Evolutionary conservation across 2,797 vertebrate genomes (phyloP), one percentile per base, ranked within the genome.

Genomic region (Peromyscus melanophrys): DNA sequence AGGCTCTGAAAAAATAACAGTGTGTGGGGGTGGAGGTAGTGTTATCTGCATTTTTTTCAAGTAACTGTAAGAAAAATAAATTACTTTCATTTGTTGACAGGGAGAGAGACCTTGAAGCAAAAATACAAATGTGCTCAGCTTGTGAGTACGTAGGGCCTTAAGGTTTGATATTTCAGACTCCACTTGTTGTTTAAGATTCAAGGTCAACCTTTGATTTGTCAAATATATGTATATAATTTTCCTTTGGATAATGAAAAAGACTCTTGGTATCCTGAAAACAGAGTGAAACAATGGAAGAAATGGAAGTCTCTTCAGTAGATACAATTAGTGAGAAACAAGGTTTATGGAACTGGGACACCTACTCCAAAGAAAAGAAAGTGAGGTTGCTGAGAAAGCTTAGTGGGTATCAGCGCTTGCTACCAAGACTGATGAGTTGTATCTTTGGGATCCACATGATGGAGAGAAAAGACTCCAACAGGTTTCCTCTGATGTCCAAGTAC

Each of bases 41-140:
- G 59, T 34, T 17, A 46, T 97, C 87, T 80, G 73, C 17, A 75
- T 96, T 97, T 94, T 55, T 55, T 55, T 94, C 95, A 98, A 98
- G 52, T 84, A 97, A 97, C 90, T 95, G 71, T 95, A 88, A 95
- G 89, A 97, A 94, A 96, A 94, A 96, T 90, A 98, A 98, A 98
- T 92, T 95, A 87, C 88, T 96, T 97, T 97, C 94, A 96, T 94
- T 73, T 97, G 88, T 21, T 83, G 86, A 77, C n/a, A 81, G 55
- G 95, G 95, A 92, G 63, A 98, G 96, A 98, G 95, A 96, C 40
- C 76, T 96, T 95, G 95, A 40, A 97, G 37, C 6, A 77, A 97
- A 98, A 95, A 95, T 95, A 97, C 97, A 98, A 97, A 94, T 71
- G 59, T 96, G 2, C 95, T 98, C 34, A 94, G 61, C 63, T 95